Conservation (phyloP, 2,888 invertebrate species). For the Spialia ferax region DNA sequence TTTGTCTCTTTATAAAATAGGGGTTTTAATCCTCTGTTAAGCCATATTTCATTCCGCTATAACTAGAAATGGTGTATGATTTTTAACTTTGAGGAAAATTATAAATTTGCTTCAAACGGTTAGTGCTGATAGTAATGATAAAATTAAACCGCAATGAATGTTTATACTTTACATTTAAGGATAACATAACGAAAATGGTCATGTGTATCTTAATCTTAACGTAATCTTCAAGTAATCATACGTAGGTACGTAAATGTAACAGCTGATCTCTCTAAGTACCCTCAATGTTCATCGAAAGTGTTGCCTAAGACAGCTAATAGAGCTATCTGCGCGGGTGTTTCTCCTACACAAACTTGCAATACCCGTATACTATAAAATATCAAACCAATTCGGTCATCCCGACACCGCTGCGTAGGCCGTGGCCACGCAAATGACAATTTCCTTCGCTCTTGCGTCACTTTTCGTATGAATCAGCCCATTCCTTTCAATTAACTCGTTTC, state of each 20-base stretch:
- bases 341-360: slow-evolving; percentile 36
- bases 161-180: background rate
- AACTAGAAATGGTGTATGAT: slow-evolving; percentile 5
- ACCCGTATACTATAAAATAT: slow-evolving; percentile 41
- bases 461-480: slow-evolving; percentile 71
- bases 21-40: slow-evolving; percentile 13
- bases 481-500: slow-evolving; percentile 19
- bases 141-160: background rate
- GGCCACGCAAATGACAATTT: slow-evolving; percentile 76
- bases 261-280: slow-evolving; percentile 12
- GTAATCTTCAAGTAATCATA: background rate
- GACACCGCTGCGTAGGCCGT: slow-evolving; percentile 70
- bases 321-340: slow-evolving; percentile 34
- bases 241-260: too few species aligned
- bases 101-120: slow-evolving; percentile 6
- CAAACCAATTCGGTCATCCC: slow-evolving; percentile 54
- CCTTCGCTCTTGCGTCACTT: slow-evolving; percentile 77
- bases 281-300: slow-evolving; percentile 29
- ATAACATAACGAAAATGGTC: background rate
- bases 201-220: background rate
- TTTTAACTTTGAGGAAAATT: slow-evolving; percentile 5
- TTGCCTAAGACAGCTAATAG: slow-evolving; percentile 35
- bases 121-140: too few species aligned
- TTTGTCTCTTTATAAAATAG: slow-evolving; percentile 30
- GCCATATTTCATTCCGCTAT: slow-evolving; percentile 11